A percentile compares a stretch with the other conserved stretches of the same genome.
phyloP scores from a whole-genome alignment of 2,113 vertebrate genomes.

The Herpailurus yagouaroundi region DNA sequence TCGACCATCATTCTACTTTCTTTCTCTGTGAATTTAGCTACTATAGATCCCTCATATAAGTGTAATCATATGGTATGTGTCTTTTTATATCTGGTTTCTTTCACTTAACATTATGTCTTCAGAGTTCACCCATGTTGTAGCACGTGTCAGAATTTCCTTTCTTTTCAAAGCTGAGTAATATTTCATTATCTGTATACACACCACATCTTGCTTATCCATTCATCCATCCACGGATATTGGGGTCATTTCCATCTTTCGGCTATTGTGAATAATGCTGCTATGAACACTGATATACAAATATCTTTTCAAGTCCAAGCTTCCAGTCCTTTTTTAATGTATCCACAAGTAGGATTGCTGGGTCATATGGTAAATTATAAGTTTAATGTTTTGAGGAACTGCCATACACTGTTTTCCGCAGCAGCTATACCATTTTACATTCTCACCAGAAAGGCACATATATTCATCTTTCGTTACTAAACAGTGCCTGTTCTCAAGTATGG shows the following conservation, averaged over 20 bases:
- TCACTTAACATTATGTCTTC: constrained; percentile 19
- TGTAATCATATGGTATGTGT: neutral
- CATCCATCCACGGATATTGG: neutral
- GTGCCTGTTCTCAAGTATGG: neutral
- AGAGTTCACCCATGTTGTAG: neutral
- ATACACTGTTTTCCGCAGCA: neutral
- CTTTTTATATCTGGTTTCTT: neutral
- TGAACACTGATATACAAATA: neutral
- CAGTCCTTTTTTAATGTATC: neutral
- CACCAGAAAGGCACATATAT: neutral
- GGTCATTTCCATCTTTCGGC: neutral
- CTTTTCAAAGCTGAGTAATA: neutral
- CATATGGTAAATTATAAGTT: neutral
- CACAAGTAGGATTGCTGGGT: neutral
- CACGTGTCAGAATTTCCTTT: neutral
- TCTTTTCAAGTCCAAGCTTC: neutral
- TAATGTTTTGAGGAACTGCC: neutral
- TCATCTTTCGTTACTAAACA: neutral
- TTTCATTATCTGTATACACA: neutral
- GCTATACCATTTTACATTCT: neutral
- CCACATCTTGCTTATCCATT: neutral
- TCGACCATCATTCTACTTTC: neutral
- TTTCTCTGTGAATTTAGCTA: neutral
- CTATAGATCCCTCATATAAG: neutral
- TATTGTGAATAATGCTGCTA: neutral